Percentiles rank a stretch among this genome's conserved stretches.
phyloP scores from a whole-genome alignment of 2,888 invertebrate species.

The Crepidodera aurea region DNA sequence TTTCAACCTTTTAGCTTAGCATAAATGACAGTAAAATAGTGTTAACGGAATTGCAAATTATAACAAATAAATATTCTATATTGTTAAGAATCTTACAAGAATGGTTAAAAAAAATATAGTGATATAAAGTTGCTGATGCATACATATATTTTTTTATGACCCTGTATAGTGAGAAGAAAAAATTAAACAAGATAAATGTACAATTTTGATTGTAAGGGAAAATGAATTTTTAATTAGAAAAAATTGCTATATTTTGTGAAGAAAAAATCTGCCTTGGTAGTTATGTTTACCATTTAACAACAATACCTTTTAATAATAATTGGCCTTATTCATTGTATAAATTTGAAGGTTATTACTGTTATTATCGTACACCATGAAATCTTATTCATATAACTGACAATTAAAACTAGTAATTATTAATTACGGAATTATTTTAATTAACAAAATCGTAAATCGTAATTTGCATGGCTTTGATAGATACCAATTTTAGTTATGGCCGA shows the following conservation, averaged over 20 bases:
- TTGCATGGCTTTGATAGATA: not conserved
- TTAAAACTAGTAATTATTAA: slow-evolving; percentile 13
- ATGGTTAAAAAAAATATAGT: no score
- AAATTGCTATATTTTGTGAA: not conserved
- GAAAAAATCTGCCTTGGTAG: not conserved
- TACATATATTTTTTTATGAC: no score
- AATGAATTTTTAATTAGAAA: no score
- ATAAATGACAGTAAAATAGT: no score
- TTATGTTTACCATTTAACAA: not conserved
- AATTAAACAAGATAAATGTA: no score
- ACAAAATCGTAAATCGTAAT: slow-evolving; percentile 4
- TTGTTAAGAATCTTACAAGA: no score
- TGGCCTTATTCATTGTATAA: slow-evolving; percentile 18
- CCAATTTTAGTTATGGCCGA: not conserved
- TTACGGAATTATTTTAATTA: slow-evolving; percentile 15
- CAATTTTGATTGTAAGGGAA: no score
- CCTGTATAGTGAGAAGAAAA: no score
- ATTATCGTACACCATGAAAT: slow-evolving; percentile 25
- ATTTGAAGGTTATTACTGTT: slow-evolving; percentile 20
- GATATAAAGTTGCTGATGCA: no score
- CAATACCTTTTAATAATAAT: slow-evolving; percentile 14
- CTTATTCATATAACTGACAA: slow-evolving; percentile 10
- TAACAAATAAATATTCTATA: no score
- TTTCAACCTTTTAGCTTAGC: no score
- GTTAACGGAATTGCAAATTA: no score